Percentiles rank a stretch among this genome's conserved stretches.
Evolutionary conservation across 2,113 vertebrate genomes (phyloP).

Genomic region (Rhea pennata): DNA sequence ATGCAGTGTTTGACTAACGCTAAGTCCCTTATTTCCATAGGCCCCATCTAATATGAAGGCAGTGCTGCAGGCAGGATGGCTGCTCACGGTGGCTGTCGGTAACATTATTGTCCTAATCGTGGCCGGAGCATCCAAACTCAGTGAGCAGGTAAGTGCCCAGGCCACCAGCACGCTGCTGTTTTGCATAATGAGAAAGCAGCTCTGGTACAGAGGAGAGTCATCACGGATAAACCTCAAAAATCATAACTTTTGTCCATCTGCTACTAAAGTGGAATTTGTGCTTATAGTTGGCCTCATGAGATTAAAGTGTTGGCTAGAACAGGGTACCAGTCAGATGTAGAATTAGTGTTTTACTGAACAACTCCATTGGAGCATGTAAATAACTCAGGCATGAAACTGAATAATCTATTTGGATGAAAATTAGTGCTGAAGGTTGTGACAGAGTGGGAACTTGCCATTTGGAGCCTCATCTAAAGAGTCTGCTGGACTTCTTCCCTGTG

Average conservation of each 20-base stretch:
- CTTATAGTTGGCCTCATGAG: not conserved
- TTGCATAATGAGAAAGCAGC: not conserved
- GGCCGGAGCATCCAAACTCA: slow-evolving; percentile 83
- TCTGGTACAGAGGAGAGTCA: not conserved
- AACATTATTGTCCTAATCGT: slow-evolving; percentile 96
- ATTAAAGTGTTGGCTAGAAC: not conserved
- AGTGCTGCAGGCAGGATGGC: slow-evolving; percentile 95
- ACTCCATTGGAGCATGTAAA: not conserved
- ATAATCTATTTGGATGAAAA: not conserved
- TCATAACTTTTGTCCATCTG: not conserved
- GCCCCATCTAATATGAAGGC: slow-evolving; percentile 97
- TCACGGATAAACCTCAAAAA: not conserved
- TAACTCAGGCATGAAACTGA: not conserved
- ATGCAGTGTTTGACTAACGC: not conserved
- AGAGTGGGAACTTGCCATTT: not conserved
- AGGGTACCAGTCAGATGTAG: not conserved
- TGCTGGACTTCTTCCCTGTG: not conserved
- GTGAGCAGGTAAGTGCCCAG: slow-evolving; percentile 79
- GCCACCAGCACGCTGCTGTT: fast-evolving
- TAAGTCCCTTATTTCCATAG: slow-evolving; percentile 66
- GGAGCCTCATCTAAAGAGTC: not conserved
- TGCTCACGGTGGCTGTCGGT: slow-evolving; percentile 88
- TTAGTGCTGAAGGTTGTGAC: not conserved
- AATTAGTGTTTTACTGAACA: not conserved
- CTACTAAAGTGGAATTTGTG: not conserved